Conservation (phyloP, 1,140 invertebrate genomes). For the Ridgeia piscesae region DNA sequence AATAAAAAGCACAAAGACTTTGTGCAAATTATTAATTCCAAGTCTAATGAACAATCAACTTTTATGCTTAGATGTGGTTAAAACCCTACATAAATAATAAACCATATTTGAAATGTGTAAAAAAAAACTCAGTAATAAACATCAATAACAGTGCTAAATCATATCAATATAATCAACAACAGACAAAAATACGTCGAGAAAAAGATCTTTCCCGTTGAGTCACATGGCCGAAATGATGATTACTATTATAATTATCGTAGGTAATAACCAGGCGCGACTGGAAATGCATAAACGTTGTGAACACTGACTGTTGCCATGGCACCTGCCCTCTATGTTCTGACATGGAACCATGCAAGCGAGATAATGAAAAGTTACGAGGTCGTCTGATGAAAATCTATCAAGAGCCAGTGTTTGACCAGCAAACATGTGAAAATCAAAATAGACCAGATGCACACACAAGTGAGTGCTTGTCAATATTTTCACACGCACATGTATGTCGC, state of each 20-base stretch:
- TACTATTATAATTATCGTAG: neutral
- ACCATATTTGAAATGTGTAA: neutral
- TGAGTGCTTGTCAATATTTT: neutral
- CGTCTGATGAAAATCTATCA: neutral
- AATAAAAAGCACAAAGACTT: neutral
- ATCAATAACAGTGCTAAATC: neutral
- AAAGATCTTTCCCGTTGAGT: neutral
- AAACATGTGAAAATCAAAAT: neutral
- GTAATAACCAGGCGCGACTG: neutral
- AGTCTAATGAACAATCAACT: neutral
- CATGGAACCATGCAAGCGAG: neutral
- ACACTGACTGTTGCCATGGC: neutral
- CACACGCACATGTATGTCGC: neutral
- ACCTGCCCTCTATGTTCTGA: neutral
- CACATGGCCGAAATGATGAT: neutral
- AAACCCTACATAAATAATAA: neutral
- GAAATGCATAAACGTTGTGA: neutral
- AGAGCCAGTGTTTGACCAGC: neutral
- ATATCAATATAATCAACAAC: neutral
- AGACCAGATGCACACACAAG: neutral
- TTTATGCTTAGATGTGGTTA: neutral
- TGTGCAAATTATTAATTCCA: neutral
- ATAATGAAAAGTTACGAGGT: neutral
- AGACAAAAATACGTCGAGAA: neutral
- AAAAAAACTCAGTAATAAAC: neutral